A percentile compares a stretch with the other conserved stretches of the same genome.
Evolutionary conservation across 2,797 vertebrate genomes (phyloP).

Genomic region (Alcedo atthis): DNA sequence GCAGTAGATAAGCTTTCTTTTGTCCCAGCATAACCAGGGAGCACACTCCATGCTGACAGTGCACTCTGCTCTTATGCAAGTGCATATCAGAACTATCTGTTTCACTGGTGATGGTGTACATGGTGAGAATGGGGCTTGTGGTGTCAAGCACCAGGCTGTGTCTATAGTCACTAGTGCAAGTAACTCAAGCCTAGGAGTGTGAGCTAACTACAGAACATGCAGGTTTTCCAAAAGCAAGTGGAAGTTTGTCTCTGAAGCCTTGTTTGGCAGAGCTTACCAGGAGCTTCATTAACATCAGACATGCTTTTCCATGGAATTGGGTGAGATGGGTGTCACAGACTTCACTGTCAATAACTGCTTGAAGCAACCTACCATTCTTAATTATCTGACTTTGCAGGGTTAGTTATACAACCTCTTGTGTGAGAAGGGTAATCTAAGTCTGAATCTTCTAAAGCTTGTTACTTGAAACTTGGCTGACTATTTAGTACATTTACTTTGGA

Average conservation of each 20-base stretch:
- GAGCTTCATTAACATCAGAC: background rate
- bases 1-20: background rate
- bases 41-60: background rate
- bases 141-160: background rate
- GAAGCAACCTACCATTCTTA: background rate
- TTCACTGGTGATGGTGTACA: background rate
- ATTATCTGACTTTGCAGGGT: background rate
- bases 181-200: background rate
- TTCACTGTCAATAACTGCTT: background rate
- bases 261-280: background rate
- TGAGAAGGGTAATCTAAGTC: background rate
- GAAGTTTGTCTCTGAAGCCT: background rate
- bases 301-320: background rate
- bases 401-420: background rate
- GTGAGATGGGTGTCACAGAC: background rate
- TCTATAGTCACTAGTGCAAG: background rate
- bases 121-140: background rate
- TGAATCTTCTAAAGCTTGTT: background rate
- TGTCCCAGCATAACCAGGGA: background rate
- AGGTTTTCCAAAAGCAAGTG: background rate
- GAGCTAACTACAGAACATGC: rapidly evolving
- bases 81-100: background rate
- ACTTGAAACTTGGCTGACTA: background rate
- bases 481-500: background rate
- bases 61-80: background rate